Base-by-base conservation (phyloP, 1,140 invertebrate species). In the Drosophila guanche region DNA sequence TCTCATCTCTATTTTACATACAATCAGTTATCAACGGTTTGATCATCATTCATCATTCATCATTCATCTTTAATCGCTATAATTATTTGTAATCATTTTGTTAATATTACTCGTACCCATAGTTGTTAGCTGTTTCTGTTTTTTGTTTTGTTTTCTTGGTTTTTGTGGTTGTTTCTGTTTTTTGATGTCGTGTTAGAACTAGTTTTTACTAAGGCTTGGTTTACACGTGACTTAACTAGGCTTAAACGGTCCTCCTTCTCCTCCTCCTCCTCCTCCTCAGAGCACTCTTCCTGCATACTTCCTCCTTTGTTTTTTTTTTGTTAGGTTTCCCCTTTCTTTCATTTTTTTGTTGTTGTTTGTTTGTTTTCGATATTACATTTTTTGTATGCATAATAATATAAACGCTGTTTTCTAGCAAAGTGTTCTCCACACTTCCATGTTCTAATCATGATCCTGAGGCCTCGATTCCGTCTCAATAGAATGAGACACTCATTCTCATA, bases 121-220 rank as follows among this genome's bases (percentile, higher is more conserved):
- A 16, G 29, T 46, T 48, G 16, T 29, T 67, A 37, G 37, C 27
- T 52, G 22, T 65, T 77, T 62, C 47, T 50, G 53, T 27, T 42
- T 68, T 68, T 69, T 51, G 7, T 46, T 50, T 29, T 68, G 1
- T 37, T 12, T 45, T 66, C 1, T 27, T 45, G 14, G n/a, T 23
- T 10, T 55, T 45, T 20, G 22, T 52, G 40, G 22, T 40, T 37
- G 12, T 74, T 59, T 33, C 62, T 40, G 47, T 81, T 53, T 48
- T 69, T 60, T 25, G 16, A 60, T 67, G 65, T 68, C 46, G 47
- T 67, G 63, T 76, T 79, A 84, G 51, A 85, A 86, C 80, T 85
- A 85, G 80, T 85, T 84, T 81, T 85, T 85, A 85, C 80, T 85
- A 85, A 85, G 80, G 80, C 80, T 85, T 85, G 80, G 81, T 80